Evolutionary conservation across 2,113 vertebrate species (phyloP), one percentile per base, ranked within the genome.

Genomic region (Cinclus mexicanus): DNA sequence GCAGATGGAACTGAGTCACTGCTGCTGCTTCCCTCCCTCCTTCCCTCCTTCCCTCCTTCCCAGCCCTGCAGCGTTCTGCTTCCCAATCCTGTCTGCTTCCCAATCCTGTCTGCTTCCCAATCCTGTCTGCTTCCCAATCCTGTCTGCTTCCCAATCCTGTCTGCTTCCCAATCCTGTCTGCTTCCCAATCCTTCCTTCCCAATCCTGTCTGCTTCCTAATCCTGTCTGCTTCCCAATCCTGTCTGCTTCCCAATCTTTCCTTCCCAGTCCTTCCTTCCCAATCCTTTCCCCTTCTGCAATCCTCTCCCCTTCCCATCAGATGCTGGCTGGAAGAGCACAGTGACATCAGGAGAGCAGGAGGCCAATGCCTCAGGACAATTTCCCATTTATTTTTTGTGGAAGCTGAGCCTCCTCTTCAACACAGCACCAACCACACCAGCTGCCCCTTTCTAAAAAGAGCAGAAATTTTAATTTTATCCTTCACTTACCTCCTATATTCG

Each of bases 1-100:
- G 61, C 88, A 96, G 96, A 94, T 83, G 88, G 94, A 21, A 15
- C 88, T 80, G 96, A 96, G 59, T 96, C 95, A 85, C 91, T 82
- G 89, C 84, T 95, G 87, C 90, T 37, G 33, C 44, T 67, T 11
- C 64, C 42, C 28, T 3, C 26, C 60, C 35, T n/a, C 33, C 9
- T 29, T 44, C 6, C 60, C 35, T n/a, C 33, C 9, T 29, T 44
- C 6, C 42, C 42, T 44, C 7, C 42, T 17, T 17, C 16, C 42
- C 42, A 44, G 42, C 42, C 42, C 42, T 44, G 42, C 42, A 44
- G 42, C 42, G 35, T 37, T 37, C 35, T 37, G 35, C 35, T 37
- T 37, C 67, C 74, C 63, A 4, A 12, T 20, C 7, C 35, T 37
- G 35, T 37, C 35, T 37, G 35, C 35, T 37, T 37, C 15, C 75